Evolutionary conservation across 2,888 invertebrate genomes (phyloP), one percentile per base, ranked within the genome.

Genomic region (Mesoligia furuncula): DNA sequence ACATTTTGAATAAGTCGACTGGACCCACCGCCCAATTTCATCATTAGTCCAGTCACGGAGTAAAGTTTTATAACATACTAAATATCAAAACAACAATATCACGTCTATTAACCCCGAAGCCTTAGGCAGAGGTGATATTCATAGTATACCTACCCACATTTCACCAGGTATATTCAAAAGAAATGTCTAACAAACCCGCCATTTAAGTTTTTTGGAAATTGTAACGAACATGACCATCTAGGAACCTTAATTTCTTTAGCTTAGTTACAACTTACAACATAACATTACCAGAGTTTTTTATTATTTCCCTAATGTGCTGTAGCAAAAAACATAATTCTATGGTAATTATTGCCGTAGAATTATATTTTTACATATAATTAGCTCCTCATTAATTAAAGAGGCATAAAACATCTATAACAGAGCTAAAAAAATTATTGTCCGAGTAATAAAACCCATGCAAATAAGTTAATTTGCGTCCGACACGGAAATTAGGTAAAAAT

Each of bases 401-500:
- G 17, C 27, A 15, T 20, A 27, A 62, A 69, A 73, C 39, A 39
- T 48, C 36, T 15, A 42, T 48, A 71, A 20, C 13, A 59, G 59
- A 13, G 31, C 72, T 80, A 73, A 76, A 76, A 64, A 48, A 75
- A 75, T 73, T 39, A 73, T 73, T 65, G n/a, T 73, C 48, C 48
- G n/a, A 73, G 77, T 77, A 71, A 81, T 71, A 72, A 85, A 77
- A 81, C 68, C 84, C 87, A 92, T 93, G 91, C 89, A 92, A 93
- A 92, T 92, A 89, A 90, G 88, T 88, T 89, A 90, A 89, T 91
- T 92, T 91, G 88, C 88, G 89, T 86, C 87, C 87, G 87, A 92
- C 92, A 91, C 83, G 89, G 90, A 91, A 93, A 93, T 93, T 92
- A 93, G 90, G 88, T 90, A 90, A 91, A 92, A 92, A 90, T 89